A percentile compares a stretch with the other conserved stretches of the same genome.
These are phyloP conservation scores for Andricus curvator DNA, from an alignment of 2,888 invertebrate species.

Conservation along the genomic window DNA sequence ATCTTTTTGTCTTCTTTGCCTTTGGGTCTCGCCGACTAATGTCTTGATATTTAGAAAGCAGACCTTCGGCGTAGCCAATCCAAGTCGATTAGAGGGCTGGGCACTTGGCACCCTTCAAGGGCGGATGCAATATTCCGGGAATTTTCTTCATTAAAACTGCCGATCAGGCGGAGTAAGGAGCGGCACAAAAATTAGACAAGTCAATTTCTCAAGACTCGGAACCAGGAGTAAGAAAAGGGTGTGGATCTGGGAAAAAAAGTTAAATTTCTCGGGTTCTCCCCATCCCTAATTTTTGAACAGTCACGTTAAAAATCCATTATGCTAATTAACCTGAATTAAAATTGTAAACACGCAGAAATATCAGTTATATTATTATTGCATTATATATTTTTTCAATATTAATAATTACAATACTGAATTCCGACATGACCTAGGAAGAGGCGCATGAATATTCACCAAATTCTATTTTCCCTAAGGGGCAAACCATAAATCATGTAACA, in stretches of 20 bases:
- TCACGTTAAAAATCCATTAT: no score
- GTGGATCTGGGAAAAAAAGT: not conserved
- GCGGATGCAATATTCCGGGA: slow-evolving; percentile 8
- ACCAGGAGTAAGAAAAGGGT: not conserved
- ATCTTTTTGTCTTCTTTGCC: not conserved
- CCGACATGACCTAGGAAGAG: no score
- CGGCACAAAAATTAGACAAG: not conserved
- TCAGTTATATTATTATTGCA: no score
- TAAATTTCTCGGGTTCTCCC: not conserved
- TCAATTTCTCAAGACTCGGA: slow-evolving; percentile 6
- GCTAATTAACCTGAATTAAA: no score
- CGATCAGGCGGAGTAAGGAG: slow-evolving; percentile 16
- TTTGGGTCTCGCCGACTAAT: not conserved
- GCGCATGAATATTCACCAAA: no score
- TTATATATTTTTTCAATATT: no score
- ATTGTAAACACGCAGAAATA: no score
- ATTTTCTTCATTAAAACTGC: slow-evolving; percentile 31
- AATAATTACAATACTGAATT: no score
- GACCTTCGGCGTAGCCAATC: slow-evolving; percentile 20
- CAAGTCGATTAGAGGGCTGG: slow-evolving; percentile 35
- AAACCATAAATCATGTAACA: no score
- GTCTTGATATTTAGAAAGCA: slow-evolving; percentile 29
- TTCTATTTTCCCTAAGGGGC: no score
- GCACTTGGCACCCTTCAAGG: not conserved
- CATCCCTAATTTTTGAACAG: no score